Conservation (phyloP, 2,888 invertebrate genomes). For the Phortica okadai region DNA sequence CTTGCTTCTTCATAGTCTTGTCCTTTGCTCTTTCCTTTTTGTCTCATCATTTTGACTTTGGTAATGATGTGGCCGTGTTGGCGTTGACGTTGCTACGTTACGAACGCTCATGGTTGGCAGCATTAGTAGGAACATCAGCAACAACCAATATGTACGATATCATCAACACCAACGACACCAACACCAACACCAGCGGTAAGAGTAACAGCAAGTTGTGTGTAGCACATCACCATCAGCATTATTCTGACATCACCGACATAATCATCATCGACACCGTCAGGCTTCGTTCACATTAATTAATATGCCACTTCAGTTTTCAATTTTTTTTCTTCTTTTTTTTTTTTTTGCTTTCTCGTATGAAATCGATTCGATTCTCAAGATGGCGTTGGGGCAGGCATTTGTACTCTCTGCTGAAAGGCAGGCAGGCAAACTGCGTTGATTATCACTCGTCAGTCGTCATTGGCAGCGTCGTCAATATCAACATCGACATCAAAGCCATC, state of each 20-base stretch:
- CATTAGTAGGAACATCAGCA: neutral
- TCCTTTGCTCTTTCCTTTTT: too few relatives aligned
- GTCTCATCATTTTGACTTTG: too few relatives aligned
- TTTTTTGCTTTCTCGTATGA: neutral
- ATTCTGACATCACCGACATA: neutral
- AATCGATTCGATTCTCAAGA: too few relatives aligned
- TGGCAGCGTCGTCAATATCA: neutral
- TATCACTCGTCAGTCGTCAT: neutral
- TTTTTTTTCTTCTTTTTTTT: neutral
- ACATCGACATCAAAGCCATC: neutral
- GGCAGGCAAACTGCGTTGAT: too few relatives aligned
- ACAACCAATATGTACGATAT: neutral
- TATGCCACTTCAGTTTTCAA: conserved; percentile 15
- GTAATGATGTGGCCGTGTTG: too few relatives aligned
- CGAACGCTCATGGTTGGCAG: neutral
- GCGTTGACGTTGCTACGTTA: too few relatives aligned
- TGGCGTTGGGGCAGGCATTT: too few relatives aligned
- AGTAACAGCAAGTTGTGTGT: neutral
- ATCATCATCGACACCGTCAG: neutral
- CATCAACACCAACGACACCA: neutral
- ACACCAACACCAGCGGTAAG: neutral
- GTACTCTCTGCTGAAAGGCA: too few relatives aligned
- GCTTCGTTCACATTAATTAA: conserved; percentile 15
- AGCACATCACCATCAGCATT: too few relatives aligned
- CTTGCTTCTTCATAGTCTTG: too few relatives aligned